Percentiles rank a stretch among this genome's conserved stretches.
phyloP scores from a whole-genome alignment of 2,113 vertebrate species.

The Psilopsiagon aurifrons region DNA sequence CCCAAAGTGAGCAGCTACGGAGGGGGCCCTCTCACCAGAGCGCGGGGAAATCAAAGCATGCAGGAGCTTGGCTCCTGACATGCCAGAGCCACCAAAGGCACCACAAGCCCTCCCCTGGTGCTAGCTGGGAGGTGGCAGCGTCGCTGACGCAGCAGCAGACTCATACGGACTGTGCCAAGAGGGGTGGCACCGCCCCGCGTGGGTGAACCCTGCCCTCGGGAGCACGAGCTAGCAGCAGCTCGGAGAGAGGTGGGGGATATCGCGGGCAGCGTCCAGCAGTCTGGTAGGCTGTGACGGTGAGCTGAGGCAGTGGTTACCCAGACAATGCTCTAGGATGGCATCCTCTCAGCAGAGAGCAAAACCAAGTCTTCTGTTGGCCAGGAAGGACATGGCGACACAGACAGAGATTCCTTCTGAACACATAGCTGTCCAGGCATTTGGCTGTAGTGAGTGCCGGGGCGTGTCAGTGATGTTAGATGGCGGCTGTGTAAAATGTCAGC shows the following conservation, averaged over 20 bases:
- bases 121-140: not conserved
- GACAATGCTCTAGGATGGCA: not conserved
- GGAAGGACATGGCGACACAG: too few relatives aligned
- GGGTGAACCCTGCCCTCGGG: fast-evolving
- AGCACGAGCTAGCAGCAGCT: too few relatives aligned
- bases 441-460: not conserved
- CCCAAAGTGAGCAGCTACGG: not conserved
- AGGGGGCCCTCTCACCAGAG: not conserved
- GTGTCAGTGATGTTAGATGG: not conserved
- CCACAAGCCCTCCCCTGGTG: too few relatives aligned
- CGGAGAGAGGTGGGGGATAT: fast-evolving
- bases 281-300: not conserved
- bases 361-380: not conserved
- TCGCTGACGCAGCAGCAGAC: not conserved
- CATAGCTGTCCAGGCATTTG: not conserved
- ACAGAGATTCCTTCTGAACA: not conserved
- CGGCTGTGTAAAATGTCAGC: not conserved
- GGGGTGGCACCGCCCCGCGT: too few relatives aligned
- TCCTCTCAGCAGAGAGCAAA: not conserved
- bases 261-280: not conserved
- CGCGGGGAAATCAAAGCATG: not conserved
- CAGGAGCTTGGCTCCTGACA: too few relatives aligned
- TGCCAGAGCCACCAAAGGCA: too few relatives aligned
- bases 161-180: not conserved
- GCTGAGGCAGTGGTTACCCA: too few relatives aligned